Evolutionary conservation across 2,888 invertebrate species (phyloP).

Genomic region (Salpingus planirostris): DNA sequence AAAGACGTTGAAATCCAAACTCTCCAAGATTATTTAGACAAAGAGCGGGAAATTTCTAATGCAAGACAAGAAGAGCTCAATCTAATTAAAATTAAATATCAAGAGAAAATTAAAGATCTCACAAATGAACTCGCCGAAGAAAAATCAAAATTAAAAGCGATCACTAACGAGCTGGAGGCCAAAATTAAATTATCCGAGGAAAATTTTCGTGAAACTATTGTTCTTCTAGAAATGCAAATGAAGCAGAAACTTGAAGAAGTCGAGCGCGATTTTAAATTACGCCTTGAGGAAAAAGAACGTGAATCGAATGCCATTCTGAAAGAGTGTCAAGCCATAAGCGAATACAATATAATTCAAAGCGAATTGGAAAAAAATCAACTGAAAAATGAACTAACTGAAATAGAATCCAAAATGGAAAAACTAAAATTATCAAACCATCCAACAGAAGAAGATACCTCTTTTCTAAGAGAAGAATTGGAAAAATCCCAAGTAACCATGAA

Average conservation of each 20-base stretch:
- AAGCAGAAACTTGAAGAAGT: slow-evolving; percentile 41
- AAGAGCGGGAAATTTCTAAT: no score
- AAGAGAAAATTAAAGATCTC: slow-evolving; percentile 6
- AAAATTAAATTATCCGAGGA: slow-evolving; percentile 20
- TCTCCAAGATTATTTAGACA: no score
- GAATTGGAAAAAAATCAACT: slow-evolving; percentile 47
- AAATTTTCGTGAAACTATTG: slow-evolving; percentile 18
- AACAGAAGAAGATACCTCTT: background rate
- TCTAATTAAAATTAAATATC: no score
- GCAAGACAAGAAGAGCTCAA: no score
- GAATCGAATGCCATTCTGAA: slow-evolving; percentile 44
- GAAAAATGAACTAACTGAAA: slow-evolving; percentile 25
- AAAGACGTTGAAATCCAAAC: no score
- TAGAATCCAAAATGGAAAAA: slow-evolving; percentile 8
- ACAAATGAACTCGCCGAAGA: slow-evolving; percentile 3
- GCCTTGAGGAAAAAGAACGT: slow-evolving; percentile 40
- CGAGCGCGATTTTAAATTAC: slow-evolving; percentile 41
- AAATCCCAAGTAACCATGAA: background rate
- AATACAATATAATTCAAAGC: slow-evolving; percentile 46
- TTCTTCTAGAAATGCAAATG: slow-evolving; percentile 29
- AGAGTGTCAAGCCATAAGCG: slow-evolving; percentile 48
- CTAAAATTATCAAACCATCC: background rate
- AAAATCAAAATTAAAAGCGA: background rate
- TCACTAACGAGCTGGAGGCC: slow-evolving; percentile 9
- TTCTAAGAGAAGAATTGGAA: background rate